Evolutionary conservation across 2,888 invertebrate species (phyloP).

Genomic region (Gandaritis pyraliata): DNA sequence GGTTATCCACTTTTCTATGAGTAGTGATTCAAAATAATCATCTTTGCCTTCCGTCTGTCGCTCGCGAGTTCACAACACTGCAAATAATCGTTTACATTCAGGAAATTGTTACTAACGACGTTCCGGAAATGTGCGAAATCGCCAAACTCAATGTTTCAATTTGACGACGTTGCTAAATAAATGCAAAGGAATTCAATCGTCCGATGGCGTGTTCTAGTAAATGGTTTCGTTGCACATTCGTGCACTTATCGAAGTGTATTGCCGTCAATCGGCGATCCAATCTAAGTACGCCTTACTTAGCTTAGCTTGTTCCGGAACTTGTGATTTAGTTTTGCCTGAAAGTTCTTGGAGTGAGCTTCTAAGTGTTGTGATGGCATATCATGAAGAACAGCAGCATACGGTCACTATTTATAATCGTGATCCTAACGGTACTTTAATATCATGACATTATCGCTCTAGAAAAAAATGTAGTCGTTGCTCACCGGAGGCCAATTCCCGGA

Average conservation of each 20-base stretch:
- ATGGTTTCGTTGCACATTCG: slow-evolving; percentile 64
- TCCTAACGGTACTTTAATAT: slow-evolving; percentile 71
- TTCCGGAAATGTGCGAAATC: slow-evolving; percentile 23
- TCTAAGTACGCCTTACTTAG: slow-evolving; percentile 42
- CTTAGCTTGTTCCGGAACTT: slow-evolving; percentile 21
- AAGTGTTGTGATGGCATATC: slow-evolving; percentile 37
- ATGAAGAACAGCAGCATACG: slow-evolving; percentile 84
- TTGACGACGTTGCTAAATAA: slow-evolving; percentile 52
- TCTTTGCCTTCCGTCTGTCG: no score
- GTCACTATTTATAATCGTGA: slow-evolving; percentile 86
- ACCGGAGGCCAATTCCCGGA: no score
- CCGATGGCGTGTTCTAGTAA: slow-evolving; percentile 69
- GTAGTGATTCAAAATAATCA: no score
- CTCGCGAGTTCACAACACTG: no score
- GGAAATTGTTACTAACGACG: slow-evolving; percentile 16
- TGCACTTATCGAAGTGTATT: slow-evolving; percentile 57
- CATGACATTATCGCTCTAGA: background rate
- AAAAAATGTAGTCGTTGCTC: background rate
- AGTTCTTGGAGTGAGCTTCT: slow-evolving; percentile 27
- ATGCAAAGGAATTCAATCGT: slow-evolving; percentile 56
- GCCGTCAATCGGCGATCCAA: slow-evolving; percentile 59
- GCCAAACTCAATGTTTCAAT: slow-evolving; percentile 57
- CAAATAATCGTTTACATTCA: background rate
- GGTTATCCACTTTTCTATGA: no score
- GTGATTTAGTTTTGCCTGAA: slow-evolving; percentile 28